Evolutionary conservation across 2,113 vertebrate genomes (phyloP).

Genomic region (Calypte anna): DNA sequence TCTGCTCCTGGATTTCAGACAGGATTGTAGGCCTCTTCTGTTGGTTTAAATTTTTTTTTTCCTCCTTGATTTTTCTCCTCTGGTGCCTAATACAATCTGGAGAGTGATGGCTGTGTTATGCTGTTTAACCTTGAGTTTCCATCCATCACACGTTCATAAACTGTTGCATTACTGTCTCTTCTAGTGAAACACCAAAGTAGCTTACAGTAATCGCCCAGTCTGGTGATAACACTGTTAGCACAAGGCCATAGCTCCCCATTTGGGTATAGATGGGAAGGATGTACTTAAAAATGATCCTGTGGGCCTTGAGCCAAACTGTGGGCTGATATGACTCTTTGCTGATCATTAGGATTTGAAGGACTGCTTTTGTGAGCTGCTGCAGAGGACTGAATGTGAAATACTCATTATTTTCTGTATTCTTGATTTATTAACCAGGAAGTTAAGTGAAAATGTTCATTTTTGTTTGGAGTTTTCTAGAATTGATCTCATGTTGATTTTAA

Average conservation of each 20-base stretch:
- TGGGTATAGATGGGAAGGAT: not conserved
- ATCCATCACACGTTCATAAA: slow-evolving; percentile 12
- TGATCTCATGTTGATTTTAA: not conserved
- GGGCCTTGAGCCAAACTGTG: not conserved
- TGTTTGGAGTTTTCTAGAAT: not conserved
- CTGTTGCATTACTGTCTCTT: slow-evolving; percentile 6
- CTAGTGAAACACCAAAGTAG: slow-evolving; percentile 9
- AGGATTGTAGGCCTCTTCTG: not conserved
- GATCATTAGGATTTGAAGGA: not conserved
- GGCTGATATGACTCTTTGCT: not conserved
- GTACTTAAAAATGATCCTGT: not conserved
- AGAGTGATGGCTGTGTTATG: not conserved
- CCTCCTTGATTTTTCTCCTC: not conserved
- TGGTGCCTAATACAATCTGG: not conserved
- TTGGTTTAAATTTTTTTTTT: not conserved
- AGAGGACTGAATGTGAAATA: not conserved
- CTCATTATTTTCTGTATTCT: not conserved
- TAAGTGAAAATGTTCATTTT: not conserved
- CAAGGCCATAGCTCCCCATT: slow-evolving; percentile 7
- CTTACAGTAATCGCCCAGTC: not conserved
- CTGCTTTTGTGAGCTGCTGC: not conserved
- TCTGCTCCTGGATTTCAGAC: not conserved
- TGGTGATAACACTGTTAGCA: not conserved
- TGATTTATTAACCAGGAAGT: not conserved
- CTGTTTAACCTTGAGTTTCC: not conserved